phyloP scores from a whole-genome alignment of 2,797 vertebrate genomes.

The Cryptoblepharus egeriae region DNA sequence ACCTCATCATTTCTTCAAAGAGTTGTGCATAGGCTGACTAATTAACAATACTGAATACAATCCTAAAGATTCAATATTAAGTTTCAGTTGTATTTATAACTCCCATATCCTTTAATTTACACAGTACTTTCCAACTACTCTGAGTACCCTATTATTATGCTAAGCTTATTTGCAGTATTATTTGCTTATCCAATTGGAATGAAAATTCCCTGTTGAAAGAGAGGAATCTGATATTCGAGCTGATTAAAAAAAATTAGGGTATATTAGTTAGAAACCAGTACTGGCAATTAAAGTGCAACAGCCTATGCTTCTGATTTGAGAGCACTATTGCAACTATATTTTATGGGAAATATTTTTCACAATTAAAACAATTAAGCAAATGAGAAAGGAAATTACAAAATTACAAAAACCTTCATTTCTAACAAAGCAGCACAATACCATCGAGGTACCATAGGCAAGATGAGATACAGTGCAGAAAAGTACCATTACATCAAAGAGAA shows the following conservation, averaged over 20 bases:
- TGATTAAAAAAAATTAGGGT: not conserved
- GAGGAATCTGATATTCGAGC: constrained; percentile 1
- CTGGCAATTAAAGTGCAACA: constrained; percentile 2
- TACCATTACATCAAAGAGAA: not conserved
- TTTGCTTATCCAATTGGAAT: not conserved
- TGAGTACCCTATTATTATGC: not conserved
- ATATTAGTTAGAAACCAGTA: constrained; percentile 17
- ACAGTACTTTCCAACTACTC: not conserved
- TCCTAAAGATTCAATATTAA: constrained; percentile 2
- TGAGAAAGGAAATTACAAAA: not conserved
- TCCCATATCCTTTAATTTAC: not conserved
- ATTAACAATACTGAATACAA: constrained; percentile 10
- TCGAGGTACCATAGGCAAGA: not conserved
- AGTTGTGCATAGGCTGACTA: not conserved
- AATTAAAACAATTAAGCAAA: not conserved
- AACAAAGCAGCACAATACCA: not conserved
- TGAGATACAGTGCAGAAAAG: too few species aligned
- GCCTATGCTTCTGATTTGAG: constrained; percentile 18
- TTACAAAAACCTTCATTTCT: not conserved
- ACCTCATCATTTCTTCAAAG: not conserved
- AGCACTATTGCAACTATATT: not conserved
- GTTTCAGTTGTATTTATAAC: not conserved
- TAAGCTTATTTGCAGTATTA: constrained; percentile 7
- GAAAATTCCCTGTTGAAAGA: constrained; percentile 33
- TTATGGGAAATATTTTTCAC: not conserved